A percentile compares a stretch with the other conserved stretches of the same genome.
Conservation (phyloP, 2,797 vertebrate genomes). For the Petrocephalus sullivani region DNA sequence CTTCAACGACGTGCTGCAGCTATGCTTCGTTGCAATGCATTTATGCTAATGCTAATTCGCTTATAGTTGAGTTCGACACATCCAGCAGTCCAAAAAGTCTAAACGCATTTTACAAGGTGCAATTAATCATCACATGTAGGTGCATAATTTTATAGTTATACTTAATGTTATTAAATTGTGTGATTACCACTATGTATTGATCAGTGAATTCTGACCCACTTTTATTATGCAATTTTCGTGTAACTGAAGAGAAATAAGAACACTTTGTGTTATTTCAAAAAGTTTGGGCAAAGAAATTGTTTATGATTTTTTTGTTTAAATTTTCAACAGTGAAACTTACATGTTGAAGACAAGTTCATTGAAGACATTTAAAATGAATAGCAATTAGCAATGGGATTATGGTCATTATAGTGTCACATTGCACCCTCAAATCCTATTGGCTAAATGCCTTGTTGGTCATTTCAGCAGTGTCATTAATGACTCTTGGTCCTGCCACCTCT, state of each 20-base stretch:
- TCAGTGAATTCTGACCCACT: not conserved
- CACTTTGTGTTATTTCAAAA: not conserved
- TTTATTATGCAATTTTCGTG: not conserved
- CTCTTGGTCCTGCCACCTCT: constrained; percentile 42
- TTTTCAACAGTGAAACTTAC: not conserved
- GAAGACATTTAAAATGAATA: not conserved
- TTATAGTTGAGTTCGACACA: not conserved
- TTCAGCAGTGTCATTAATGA: constrained; percentile 40
- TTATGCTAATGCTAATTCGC: not conserved
- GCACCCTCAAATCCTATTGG: not conserved
- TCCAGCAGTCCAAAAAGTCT: not conserved
- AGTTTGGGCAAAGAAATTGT: not conserved
- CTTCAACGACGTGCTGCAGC: not conserved
- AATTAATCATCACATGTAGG: not conserved
- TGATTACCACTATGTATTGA: not conserved
- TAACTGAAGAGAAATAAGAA: not conserved
- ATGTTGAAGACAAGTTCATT: not conserved
- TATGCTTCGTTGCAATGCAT: not conserved
- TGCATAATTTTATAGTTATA: not conserved
- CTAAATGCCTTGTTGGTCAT: constrained; percentile 40
- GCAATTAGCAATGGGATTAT: not conserved
- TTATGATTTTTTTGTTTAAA: not conserved
- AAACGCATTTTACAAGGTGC: not conserved
- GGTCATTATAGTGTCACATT: not conserved
- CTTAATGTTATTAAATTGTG: not conserved